Percentiles rank a stretch among this genome's conserved stretches.
Conservation (phyloP, 2,888 invertebrate species). For the Agonopterix arenella region DNA sequence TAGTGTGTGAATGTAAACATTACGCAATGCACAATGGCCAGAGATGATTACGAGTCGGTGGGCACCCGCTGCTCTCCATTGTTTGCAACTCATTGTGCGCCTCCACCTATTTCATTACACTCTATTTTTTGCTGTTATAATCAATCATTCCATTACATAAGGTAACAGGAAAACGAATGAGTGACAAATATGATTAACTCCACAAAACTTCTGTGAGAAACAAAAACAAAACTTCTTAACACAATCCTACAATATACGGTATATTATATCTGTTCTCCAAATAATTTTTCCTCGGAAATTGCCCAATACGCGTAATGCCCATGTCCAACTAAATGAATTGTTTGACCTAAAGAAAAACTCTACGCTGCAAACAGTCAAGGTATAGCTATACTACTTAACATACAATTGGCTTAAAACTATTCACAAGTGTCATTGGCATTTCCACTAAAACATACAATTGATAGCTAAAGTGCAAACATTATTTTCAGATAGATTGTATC, state of each 20-base stretch:
- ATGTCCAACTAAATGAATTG: too few relatives aligned
- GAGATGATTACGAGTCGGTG: conserved; percentile 4
- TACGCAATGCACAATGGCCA: conserved; percentile 8
- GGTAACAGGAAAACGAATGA: too few relatives aligned
- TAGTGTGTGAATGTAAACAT: not conserved
- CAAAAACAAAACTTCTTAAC: too few relatives aligned
- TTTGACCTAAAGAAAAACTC: too few relatives aligned
- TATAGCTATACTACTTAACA: not conserved
- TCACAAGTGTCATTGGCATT: conserved; percentile 5
- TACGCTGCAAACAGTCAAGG: too few relatives aligned
- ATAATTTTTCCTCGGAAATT: too few relatives aligned
- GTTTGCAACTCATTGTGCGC: conserved; percentile 10
- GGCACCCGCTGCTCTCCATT: conserved; percentile 4
- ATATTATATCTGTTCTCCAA: too few relatives aligned
- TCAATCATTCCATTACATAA: conserved; percentile 15
- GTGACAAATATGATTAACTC: too few relatives aligned
- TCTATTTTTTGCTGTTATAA: conserved; percentile 13
- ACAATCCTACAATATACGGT: too few relatives aligned
- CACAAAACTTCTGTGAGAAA: too few relatives aligned
- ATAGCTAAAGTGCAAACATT: not conserved
- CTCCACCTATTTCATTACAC: conserved; percentile 5
- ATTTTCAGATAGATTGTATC: not conserved
- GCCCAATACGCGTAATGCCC: too few relatives aligned
- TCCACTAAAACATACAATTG: conserved; percentile 1
- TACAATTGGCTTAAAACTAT: conserved; percentile 11